Percentiles rank a stretch among this genome's conserved stretches.
phyloP scores from a whole-genome alignment of 2,113 vertebrate genomes.

The Willisornis vidua region DNA sequence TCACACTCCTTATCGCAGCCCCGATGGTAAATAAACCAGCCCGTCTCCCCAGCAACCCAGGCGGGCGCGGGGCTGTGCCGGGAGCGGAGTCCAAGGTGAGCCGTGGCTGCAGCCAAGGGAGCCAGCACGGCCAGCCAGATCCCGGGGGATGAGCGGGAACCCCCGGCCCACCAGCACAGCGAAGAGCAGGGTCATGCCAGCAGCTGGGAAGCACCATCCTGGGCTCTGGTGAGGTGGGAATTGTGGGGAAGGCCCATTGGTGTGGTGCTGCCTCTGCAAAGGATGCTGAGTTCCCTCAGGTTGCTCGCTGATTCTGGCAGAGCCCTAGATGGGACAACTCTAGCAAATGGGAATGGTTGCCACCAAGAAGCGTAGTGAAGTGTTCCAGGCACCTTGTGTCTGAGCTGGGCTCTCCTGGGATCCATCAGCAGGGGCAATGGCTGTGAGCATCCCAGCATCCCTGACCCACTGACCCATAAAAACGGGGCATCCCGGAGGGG shows the following conservation, averaged over 20 bases:
- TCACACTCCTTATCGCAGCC: conserved; percentile 42
- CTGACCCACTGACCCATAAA: conserved; percentile 50
- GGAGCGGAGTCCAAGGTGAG: conserved; percentile 54
- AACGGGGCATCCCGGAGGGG: rapidly evolving
- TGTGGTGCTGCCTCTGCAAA: neutral
- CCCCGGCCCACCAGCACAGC: rapidly evolving
- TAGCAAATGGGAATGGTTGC: neutral
- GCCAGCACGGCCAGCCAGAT: neutral
- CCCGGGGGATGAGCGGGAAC: neutral
- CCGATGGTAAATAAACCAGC: conserved; percentile 55
- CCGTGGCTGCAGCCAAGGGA: neutral
- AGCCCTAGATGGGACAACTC: neutral
- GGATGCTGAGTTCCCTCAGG: neutral
- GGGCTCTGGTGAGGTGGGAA: rapidly evolving
- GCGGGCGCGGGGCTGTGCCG: neutral
- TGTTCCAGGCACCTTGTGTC: neutral
- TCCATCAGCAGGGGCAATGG: neutral
- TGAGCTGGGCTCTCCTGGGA: rapidly evolving
- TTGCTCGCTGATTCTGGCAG: rapidly evolving
- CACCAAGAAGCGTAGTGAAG: neutral
- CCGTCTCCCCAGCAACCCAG: conserved; percentile 58
- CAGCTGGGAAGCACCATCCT: no score
- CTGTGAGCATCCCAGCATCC: neutral
- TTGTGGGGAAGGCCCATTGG: rapidly evolving
- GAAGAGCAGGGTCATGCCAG: rapidly evolving